These are phyloP conservation scores for Mellivora capensis DNA, from an alignment of 2,113 vertebrate genomes.

Conservation along the genomic window DNA sequence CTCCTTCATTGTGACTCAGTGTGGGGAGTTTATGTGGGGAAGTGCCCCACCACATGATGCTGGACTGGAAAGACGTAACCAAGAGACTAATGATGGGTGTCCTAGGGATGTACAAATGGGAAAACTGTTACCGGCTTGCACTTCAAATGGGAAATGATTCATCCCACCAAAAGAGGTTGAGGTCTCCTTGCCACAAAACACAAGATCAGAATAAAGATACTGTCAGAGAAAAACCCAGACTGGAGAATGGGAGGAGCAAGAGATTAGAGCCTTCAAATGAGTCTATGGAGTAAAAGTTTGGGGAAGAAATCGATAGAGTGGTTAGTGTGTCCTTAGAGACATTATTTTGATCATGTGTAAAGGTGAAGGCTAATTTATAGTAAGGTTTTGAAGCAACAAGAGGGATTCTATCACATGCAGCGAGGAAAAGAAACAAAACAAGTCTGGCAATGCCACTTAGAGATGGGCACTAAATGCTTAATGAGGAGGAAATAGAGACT, in stretches of 20 bases:
- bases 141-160: neutral
- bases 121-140: neutral
- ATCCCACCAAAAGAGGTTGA: neutral
- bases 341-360: neutral
- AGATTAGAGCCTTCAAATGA: neutral
- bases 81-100: neutral
- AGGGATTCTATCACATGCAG: neutral
- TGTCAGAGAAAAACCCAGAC: neutral
- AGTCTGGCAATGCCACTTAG: neutral
- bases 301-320: neutral
- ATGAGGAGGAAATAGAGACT: neutral
- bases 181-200: neutral
- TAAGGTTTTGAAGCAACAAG: neutral
- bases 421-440: neutral
- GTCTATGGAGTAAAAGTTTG: neutral
- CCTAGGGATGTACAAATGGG: neutral
- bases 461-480: neutral
- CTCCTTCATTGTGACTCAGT: neutral
- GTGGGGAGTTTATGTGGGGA: neutral
- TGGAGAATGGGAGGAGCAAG: neutral
- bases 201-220: neutral
- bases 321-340: neutral
- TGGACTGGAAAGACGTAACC: neutral
- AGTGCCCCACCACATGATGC: neutral
- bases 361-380: neutral